Evolutionary conservation across 2,888 invertebrate genomes (phyloP).

Genomic region (Steinernema hermaphroditum): DNA sequence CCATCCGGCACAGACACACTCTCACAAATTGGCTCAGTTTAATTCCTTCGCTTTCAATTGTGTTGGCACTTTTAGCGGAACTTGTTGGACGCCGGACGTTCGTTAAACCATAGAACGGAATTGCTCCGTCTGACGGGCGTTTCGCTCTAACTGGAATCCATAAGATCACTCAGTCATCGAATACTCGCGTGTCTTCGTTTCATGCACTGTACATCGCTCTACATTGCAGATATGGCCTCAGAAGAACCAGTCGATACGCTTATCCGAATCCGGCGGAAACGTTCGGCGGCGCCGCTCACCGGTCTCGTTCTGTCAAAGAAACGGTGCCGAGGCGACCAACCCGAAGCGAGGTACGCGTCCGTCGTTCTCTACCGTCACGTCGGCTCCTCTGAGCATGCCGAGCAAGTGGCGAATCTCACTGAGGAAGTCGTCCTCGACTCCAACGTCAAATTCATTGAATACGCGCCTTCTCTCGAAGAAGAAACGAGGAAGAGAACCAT

Average conservation of each 20-base stretch:
- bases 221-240: no score
- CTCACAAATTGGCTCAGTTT: no score
- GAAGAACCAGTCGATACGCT: conserved; percentile 31
- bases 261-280: conserved; percentile 59
- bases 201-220: no score
- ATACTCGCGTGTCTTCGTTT: no score
- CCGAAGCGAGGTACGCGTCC: background rate
- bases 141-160: no score
- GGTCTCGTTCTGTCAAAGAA: conserved; percentile 51
- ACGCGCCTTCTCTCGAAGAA: background rate
- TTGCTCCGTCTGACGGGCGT: no score
- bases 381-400: conserved; percentile 10
- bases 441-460: conserved; percentile 9
- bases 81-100: no score
- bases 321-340: conserved; percentile 11
- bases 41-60: no score
- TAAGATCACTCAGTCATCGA: no score
- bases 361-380: conserved; percentile 11
- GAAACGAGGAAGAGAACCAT: background rate
- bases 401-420: background rate
- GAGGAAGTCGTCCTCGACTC: background rate
- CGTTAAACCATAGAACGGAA: no score
- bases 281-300: conserved; percentile 55
- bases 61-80: no score
- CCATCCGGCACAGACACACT: no score